A percentile compares a stretch with the other conserved stretches of the same genome.
Conservation (phyloP, 2,888 invertebrate genomes). For the Liopterus haemorrhoidalis region DNA sequence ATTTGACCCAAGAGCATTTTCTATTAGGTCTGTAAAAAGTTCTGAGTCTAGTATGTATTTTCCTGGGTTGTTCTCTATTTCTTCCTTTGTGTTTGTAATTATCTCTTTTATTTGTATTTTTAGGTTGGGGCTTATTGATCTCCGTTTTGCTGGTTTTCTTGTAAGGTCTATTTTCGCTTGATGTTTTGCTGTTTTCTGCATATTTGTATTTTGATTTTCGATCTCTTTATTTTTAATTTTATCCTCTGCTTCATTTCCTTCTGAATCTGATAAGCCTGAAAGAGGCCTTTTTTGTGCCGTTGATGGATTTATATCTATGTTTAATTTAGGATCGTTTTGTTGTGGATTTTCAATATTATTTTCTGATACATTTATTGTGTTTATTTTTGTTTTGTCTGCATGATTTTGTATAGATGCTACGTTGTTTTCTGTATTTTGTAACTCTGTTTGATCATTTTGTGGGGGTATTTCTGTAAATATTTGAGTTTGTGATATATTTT, state of each 20-base stretch:
- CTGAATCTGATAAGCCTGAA: neutral
- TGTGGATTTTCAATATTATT: neutral
- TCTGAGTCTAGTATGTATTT: slow-evolving; percentile 7
- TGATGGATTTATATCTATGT: neutral
- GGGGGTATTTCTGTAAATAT: no score
- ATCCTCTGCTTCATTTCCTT: neutral
- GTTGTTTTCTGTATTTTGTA: slow-evolving; percentile 2
- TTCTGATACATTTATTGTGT: neutral
- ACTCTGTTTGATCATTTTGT: no score
- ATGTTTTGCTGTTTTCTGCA: neutral
- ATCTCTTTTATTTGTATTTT: neutral
- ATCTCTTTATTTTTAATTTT: neutral
- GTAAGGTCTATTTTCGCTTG: slow-evolving; percentile 2
- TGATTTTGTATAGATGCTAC: neutral
- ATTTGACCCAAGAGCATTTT: neutral
- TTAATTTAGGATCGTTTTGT: neutral
- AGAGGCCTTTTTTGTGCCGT: slow-evolving; percentile 1
- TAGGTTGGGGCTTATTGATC: slow-evolving; percentile 3
- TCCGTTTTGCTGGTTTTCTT: slow-evolving; percentile 8
- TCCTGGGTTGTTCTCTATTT: slow-evolving; percentile 6
- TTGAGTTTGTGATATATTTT: no score
- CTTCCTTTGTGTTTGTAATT: neutral
- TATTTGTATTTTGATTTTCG: neutral
- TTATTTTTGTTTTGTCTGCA: neutral
- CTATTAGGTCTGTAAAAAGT: slow-evolving; percentile 3